Base-by-base conservation (phyloP, 2,797 vertebrate genomes). In the Enteromius thamalakanensis region DNA sequence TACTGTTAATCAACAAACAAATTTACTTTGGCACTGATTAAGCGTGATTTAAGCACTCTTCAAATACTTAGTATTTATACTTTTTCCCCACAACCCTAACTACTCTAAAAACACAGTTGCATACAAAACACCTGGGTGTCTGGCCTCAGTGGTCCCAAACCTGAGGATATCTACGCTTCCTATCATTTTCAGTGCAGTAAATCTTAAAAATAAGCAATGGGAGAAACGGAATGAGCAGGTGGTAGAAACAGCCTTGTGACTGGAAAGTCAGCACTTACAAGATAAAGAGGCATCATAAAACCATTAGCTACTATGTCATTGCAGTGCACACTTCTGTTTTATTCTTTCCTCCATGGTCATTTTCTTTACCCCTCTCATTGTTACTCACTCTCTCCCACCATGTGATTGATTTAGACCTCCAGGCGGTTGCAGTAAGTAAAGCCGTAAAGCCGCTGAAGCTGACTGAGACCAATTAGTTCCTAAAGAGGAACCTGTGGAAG, bases 271-370 rank as follows among this genome's bases (percentile, higher is more conserved):
- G 81, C 72, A 69, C 32, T 82, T 82, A 76, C 17, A 65, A 32
- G 60, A 68, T 76, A 42, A 42, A 67, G 34, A 17, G 49, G 64
- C 6, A 15, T 68, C 49, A 12, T 82, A 45, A 82, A 82, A 82
- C 81, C 62, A 82, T 82, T 82, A 76, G 34, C 60, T 55, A 32
- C 81, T 45, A 69, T 82, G 62, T 76, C 34, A 76, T 82, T 82
- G 19, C 62, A 58, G 45, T 55, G 62, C 37, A 42, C 62, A 76
- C 72, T 76, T 69, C 26, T 76, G 37, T 76, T 82, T 68, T n/a
- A 21, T 67, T 55, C 67, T 75, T 76, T 29, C 34, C 60, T 67
- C 47, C 47, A 67, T 67, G 34, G 47, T 82, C 6, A 76, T 82
- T 76, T 82, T 76, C 81, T 82, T 58, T 55, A 17, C 23, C 19